Evolutionary conservation across 2,113 vertebrate genomes (phyloP).

Genomic region (Nasalis larvatus): DNA sequence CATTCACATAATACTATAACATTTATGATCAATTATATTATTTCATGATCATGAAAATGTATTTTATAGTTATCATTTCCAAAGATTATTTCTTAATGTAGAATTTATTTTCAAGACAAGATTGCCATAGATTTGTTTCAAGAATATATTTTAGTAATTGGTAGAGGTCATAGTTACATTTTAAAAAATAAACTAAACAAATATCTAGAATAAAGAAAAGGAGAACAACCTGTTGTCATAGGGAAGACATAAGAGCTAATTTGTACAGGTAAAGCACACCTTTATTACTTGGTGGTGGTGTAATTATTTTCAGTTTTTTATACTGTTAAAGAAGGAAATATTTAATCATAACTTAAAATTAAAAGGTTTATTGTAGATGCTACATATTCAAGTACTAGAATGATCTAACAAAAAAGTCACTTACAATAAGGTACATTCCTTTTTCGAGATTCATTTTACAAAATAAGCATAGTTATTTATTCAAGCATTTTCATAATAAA

Average conservation of each 20-base stretch:
- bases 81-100: slow-evolving; percentile 46
- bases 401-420: not conserved
- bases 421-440: not conserved
- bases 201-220: slow-evolving; percentile 62
- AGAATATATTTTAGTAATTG: slow-evolving; percentile 38
- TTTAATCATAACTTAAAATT: not conserved
- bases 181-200: slow-evolving; percentile 57
- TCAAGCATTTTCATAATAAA: slow-evolving; percentile 41
- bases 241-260: slow-evolving; percentile 34
- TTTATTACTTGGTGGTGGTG: not conserved
- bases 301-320: not conserved
- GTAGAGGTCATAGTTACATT: slow-evolving; percentile 59
- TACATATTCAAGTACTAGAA: not conserved
- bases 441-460: not conserved
- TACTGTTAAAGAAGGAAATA: not conserved
- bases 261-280: not conserved
- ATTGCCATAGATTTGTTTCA: slow-evolving; percentile 55
- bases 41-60: slow-evolving; percentile 48
- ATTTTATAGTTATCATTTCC: slow-evolving; percentile 51
- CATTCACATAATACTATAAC: no score
- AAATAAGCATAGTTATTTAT: not conserved
- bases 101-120: slow-evolving; percentile 14
- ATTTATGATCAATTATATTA: not conserved
- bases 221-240: slow-evolving; percentile 59
- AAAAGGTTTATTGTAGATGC: not conserved